Evolutionary conservation across 2,888 invertebrate species (phyloP), one percentile per base, ranked within the genome.

Genomic region (Drosophila incognita): DNA sequence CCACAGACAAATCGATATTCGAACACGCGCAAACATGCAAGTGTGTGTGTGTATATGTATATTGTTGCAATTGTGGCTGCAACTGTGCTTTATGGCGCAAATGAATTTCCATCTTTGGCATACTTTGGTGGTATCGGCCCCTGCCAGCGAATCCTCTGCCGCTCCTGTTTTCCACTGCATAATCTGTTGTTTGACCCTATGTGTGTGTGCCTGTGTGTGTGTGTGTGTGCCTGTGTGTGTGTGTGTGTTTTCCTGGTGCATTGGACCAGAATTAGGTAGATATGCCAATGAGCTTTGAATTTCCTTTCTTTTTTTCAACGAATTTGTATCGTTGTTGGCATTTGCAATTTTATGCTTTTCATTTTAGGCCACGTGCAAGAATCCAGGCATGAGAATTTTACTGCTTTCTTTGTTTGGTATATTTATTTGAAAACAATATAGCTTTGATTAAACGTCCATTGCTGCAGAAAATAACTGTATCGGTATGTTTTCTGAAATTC

Each of bases 231-330:
- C 13, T 49, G 33, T 36, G n/a, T 58, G 36, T 65, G 66, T 65
- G 62, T 21, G 21, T 21, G 1, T 1, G 62, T 57, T 61, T 61
- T 73, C 65, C 57, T 57, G 56, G 87, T 87, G 89, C 85, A 85
- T 89, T 85, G 85, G 87, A 82, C 89, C 87, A 89, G 80, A 85
- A 89, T 87, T 87, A 79, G 84, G 89, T 74, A 84, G 89, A 85
- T 85, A 85, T 84, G 76, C 70, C 83, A 80, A 81, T 71, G 71
- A 74, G 82, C 75, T 71, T 63, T 54, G 40, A 52, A 21, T 21
- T 46, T 24, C 29, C 38, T 18, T 2, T 24, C 21, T 5, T 7
- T n/a, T n/a, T 18, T 5, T 18, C 33, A 21, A 11, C 51, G 66
- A 66, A 24, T 24, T 56, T 21, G 40, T 60, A 21, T 54, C 27